phyloP scores from a whole-genome alignment of 2,797 vertebrate genomes.

The Myioborus miniatus region DNA sequence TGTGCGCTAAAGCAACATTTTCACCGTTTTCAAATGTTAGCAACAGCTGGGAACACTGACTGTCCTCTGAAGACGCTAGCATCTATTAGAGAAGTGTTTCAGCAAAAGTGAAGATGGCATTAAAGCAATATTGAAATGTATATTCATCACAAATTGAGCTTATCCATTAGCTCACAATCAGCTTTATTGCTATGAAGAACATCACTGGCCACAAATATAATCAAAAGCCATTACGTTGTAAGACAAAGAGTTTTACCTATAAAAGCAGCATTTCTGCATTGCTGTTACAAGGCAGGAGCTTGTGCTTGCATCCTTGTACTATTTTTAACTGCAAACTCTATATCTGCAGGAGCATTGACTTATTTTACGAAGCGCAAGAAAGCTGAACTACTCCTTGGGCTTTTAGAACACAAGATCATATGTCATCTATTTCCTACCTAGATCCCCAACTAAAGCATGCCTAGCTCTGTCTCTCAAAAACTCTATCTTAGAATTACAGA shows the following conservation, averaged over 20 bases:
- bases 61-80: background rate
- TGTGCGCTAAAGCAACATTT: background rate
- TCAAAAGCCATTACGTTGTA: background rate
- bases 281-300: background rate
- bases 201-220: background rate
- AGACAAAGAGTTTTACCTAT: background rate
- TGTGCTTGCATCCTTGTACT: background rate
- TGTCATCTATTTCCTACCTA: background rate
- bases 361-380: background rate
- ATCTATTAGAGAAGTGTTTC: background rate
- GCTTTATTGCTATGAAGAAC: background rate
- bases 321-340: conserved; percentile 16
- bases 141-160: background rate
- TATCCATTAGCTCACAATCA: background rate
- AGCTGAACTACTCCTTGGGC: background rate
- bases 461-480: background rate
- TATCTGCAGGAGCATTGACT: background rate
- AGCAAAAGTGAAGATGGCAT: background rate
- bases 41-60: background rate
- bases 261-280: background rate
- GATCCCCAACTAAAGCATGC: background rate
- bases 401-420: background rate
- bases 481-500: background rate
- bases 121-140: background rate
- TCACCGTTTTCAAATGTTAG: background rate